These are phyloP conservation scores for Bos taurus DNA, from an alignment of 2,113 vertebrate species.

Conservation along the genomic window DNA sequence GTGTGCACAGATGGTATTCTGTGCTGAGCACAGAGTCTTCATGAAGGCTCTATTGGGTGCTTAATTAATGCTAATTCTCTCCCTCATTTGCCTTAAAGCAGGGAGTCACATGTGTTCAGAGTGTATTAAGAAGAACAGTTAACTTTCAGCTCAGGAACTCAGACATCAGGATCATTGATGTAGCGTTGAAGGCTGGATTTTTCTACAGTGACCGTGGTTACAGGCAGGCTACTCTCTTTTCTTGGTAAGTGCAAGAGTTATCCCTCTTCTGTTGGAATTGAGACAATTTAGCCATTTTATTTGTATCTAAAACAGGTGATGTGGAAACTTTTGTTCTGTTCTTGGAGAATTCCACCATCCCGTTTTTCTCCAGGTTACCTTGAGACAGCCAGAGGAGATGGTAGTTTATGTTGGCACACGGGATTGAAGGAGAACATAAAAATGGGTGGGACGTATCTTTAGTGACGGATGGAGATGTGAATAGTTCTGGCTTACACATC, in stretches of 20 bases:
- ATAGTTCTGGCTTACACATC: constrained; percentile 42
- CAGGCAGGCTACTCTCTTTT: not conserved
- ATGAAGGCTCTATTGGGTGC: not conserved
- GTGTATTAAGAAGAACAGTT: not conserved
- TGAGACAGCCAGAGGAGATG: not conserved
- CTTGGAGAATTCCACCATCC: not conserved
- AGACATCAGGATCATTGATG: not conserved
- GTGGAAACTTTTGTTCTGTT: not conserved
- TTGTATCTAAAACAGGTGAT: not conserved
- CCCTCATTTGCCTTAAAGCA: not conserved
- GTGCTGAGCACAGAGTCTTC: not conserved
- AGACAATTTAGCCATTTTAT: not conserved
- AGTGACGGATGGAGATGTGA: not conserved
- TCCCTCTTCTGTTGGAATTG: not conserved
- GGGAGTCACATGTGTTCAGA: not conserved
- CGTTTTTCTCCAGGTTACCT: not conserved
- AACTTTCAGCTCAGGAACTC: not conserved
- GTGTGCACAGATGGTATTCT: not conserved
- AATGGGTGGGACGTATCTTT: not conserved
- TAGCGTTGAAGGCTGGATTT: not conserved
- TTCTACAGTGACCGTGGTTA: not conserved
- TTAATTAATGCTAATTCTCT: not conserved
- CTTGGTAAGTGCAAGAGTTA: not conserved
- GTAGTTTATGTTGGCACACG: constrained; percentile 18
- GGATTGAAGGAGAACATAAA: not conserved